Conservation (phyloP, 2,888 invertebrate genomes). For the Abscondita cerata region DNA sequence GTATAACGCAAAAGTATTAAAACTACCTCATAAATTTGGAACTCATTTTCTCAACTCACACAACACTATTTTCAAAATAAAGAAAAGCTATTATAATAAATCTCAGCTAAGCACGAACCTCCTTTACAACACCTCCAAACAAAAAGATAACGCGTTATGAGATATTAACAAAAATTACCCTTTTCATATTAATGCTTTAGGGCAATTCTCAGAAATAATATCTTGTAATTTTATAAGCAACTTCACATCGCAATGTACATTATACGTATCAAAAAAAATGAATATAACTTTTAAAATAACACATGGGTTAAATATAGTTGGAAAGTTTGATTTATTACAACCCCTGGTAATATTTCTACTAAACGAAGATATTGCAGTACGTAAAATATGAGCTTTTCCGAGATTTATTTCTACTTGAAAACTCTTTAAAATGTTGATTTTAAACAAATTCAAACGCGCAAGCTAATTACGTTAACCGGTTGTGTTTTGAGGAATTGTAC, state of each 20-base stretch:
- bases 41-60: constrained; percentile 17
- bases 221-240: too few relatives aligned
- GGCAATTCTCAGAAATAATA: too few relatives aligned
- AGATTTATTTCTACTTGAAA: constrained; percentile 25
- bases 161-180: too few relatives aligned
- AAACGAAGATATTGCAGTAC: constrained; percentile 28
- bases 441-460: too few relatives aligned
- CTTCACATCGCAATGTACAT: too few relatives aligned
- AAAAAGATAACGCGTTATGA: too few relatives aligned
- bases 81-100: constrained; percentile 12
- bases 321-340: constrained; percentile 32
- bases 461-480: too few relatives aligned
- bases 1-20: constrained; percentile 21
- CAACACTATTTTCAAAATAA: constrained; percentile 14
- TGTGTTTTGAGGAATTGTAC: too few relatives aligned
- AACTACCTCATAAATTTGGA: constrained; percentile 19
- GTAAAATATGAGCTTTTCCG: constrained; percentile 24
- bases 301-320: constrained; percentile 32
- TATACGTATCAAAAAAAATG: too few relatives aligned
- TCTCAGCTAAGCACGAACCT: constrained; percentile 14
- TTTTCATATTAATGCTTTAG: too few relatives aligned
- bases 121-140: constrained; percentile 8
- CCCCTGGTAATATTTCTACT: constrained; percentile 25
- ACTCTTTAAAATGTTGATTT: constrained; percentile 16
- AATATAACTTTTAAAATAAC: constrained; percentile 34